Conservation (phyloP, 2,797 vertebrate species). For the Monodelphis domestica region DNA sequence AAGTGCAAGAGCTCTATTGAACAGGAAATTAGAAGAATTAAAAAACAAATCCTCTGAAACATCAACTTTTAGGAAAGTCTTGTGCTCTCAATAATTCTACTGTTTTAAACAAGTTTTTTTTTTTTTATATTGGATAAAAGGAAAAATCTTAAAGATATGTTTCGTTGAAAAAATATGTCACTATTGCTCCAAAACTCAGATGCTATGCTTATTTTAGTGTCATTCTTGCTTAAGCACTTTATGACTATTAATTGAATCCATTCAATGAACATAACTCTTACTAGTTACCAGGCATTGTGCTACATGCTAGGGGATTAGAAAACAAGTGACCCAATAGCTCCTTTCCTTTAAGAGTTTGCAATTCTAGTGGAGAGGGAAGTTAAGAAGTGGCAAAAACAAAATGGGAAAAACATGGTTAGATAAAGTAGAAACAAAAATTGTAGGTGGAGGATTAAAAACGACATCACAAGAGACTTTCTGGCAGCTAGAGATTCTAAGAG, state of each 20-base stretch:
- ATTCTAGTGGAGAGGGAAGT: background rate
- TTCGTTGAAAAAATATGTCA: background rate
- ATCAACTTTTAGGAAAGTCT: slow-evolving; percentile 63
- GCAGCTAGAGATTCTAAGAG: background rate
- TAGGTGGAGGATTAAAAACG: background rate
- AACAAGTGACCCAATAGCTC: background rate
- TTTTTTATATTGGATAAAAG: slow-evolving; percentile 27
- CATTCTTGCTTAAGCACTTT: background rate
- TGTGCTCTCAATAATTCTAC: slow-evolving; percentile 59
- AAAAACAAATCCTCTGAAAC: slow-evolving; percentile 58
- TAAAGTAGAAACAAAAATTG: background rate
- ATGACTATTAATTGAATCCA: background rate
- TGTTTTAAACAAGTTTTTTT: slow-evolving; percentile 60
- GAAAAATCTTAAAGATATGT: background rate
- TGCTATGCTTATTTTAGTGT: background rate
- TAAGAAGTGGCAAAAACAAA: background rate
- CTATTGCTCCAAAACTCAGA: background rate
- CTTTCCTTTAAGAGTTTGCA: background rate
- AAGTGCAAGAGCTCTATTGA: slow-evolving; percentile 4
- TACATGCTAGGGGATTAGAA: background rate
- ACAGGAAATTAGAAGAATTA: slow-evolving; percentile 60
- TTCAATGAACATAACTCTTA: background rate
- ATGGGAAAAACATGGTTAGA: background rate
- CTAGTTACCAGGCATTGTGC: background rate
- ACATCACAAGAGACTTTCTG: background rate